Evolutionary conservation across 2,113 vertebrate genomes (phyloP), one percentile per base, ranked within the genome.

Genomic region (Morone chrysops): DNA sequence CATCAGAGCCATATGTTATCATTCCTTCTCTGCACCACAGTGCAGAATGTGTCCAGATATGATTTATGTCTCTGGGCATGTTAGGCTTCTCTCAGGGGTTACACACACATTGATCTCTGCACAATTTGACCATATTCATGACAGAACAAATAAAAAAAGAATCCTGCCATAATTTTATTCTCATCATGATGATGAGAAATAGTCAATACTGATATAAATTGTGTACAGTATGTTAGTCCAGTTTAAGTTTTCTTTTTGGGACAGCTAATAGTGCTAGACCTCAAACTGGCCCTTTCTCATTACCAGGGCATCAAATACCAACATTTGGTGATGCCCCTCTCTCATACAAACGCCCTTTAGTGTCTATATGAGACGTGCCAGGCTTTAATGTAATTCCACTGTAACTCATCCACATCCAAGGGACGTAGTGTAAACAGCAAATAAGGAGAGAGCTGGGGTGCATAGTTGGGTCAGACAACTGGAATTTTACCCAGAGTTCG

Each of bases 61-160:
- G 77, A 91, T 87, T 82, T 87, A 88, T 86, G 78, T 74, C 50
- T 50, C 76, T 80, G 70, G 75, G n/a, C 11, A 67, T 54, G n/a
- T 66, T 40, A n/a, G 77, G 48, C 9, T 70, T 38, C 63, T 43
- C 17, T 40, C 48, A 61, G 47, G 48, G 51, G 53, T 72, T 66
- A 48, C 2, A n/a, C 41, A 51, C 20, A 73, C 14, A 68, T 22
- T 8, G 36, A n/a, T n/a, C n/a, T 67, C 62, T 63, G 57, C 48
- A 83, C 47, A 72, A 54, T 85, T 56, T 66, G 18, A 78, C 56
- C 45, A 80, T 38, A 66, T 45, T 65, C 1, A 40, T 18, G 38
- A 45, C 8, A 31, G 20, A 43, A 31, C 9, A 43, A 17, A 43
- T 31, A 1, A 2, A 61, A 36, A 36, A 9, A 18, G 18, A 43